Conservation (phyloP, 2,797 vertebrate species). For the Peromyscus attwateri region DNA sequence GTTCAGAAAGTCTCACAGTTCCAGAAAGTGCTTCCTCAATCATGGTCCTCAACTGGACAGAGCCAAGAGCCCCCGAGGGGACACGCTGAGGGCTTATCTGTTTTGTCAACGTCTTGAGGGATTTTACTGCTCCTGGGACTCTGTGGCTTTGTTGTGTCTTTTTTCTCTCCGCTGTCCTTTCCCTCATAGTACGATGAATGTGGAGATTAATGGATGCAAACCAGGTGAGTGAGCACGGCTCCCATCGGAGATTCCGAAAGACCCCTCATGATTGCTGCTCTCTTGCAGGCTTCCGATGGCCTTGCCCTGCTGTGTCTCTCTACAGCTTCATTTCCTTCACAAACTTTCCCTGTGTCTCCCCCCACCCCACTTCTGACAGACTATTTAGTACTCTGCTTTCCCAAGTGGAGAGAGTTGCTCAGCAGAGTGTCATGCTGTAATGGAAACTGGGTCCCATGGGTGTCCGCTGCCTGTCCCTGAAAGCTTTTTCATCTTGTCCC, state of each 20-base stretch:
- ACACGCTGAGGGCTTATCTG: slow-evolving; percentile 46
- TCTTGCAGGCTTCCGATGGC: neutral
- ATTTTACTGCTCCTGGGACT: neutral
- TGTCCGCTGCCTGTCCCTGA: slow-evolving; percentile 78
- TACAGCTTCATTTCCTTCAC: slow-evolving; percentile 7
- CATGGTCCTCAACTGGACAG: slow-evolving; percentile 57
- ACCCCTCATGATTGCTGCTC: fast-evolving
- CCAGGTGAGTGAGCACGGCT: neutral
- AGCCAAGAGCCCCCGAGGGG: neutral
- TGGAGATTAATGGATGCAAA: slow-evolving; percentile 30
- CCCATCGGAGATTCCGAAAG: neutral
- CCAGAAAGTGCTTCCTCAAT: slow-evolving; percentile 69
- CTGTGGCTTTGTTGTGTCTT: neutral
- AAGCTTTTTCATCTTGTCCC: slow-evolving; percentile 85
- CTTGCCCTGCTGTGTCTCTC: neutral
- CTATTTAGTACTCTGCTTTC: slow-evolving; percentile 52
- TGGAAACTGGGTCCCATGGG: slow-evolving; percentile 78
- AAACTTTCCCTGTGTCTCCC: neutral
- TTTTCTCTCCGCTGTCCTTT: neutral
- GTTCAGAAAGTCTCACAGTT: neutral
- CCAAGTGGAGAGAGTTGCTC: slow-evolving; percentile 66
- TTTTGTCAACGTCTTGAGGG: neutral
- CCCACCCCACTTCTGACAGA: slow-evolving; percentile 24
- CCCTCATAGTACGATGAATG: neutral
- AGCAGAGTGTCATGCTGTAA: slow-evolving; percentile 74